These are phyloP conservation scores for Cheilosia scutellata DNA, from an alignment of 2,888 invertebrate genomes.

Conservation along the genomic window DNA sequence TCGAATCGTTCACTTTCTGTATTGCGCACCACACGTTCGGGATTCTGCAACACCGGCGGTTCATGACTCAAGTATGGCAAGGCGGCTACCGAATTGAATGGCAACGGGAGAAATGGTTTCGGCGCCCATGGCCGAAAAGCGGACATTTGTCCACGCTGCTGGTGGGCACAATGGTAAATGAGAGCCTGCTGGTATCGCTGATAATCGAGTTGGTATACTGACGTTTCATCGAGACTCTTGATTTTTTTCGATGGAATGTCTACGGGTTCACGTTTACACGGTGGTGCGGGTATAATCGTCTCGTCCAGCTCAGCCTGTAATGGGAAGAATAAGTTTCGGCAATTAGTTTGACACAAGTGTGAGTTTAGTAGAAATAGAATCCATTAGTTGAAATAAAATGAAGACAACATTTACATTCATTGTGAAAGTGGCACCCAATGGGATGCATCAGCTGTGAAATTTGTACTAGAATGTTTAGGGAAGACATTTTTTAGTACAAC, in stretches of 20 bases:
- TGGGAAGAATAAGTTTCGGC: neutral
- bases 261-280: constrained; percentile 85
- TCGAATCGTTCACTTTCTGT: constrained; percentile 94
- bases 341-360: neutral
- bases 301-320: constrained; percentile 69
- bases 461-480: no score
- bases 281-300: constrained; percentile 79
- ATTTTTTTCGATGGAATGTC: constrained; percentile 89
- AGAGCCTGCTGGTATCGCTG: constrained; percentile 82
- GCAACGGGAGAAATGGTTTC: constrained; percentile 80
- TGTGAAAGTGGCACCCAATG: no score
- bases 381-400: no score
- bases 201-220: constrained; percentile 83
- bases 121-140: constrained; percentile 89
- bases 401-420: no score
- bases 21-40: constrained; percentile 92
- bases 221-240: constrained; percentile 85
- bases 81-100: constrained; percentile 80
- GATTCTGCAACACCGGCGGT: constrained; percentile 93
- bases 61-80: constrained; percentile 86
- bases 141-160: constrained; percentile 84
- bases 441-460: no score
- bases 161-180: constrained; percentile 83
- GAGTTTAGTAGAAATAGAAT: neutral
- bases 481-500: no score